A percentile compares a stretch with the other conserved stretches of the same genome.
These are phyloP conservation scores for Pseudorasbora parva DNA, from an alignment of 2,113 vertebrate genomes.

Conservation along the genomic window DNA sequence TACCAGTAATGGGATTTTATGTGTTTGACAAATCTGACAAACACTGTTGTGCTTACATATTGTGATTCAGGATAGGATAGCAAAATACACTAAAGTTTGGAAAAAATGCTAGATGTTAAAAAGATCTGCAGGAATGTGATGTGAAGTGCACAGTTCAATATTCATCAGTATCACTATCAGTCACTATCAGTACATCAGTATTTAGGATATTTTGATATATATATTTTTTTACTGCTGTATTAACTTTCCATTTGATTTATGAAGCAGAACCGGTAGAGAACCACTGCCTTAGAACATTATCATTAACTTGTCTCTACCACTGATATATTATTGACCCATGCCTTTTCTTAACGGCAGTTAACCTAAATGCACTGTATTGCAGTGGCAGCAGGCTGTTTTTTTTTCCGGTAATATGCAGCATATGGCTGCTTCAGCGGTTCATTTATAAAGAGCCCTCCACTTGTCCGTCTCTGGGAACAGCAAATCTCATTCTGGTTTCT, in stretches of 20 bases:
- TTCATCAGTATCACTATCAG: no score
- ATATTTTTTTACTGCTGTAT: background rate
- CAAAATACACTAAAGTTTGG: no score
- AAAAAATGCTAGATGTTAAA: background rate
- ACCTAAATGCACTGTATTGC: background rate
- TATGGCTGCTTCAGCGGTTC: background rate
- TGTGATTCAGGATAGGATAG: no score
- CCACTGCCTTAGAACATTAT: no score
- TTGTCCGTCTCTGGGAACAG: background rate
- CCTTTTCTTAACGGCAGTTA: background rate
- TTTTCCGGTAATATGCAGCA: background rate
- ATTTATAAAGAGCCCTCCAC: background rate
- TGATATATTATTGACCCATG: slow-evolving; percentile 7
- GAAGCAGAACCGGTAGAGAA: background rate
- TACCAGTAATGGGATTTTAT: background rate
- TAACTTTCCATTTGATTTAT: background rate
- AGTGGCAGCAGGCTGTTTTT: background rate
- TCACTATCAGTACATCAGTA: no score
- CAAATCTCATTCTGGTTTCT: background rate
- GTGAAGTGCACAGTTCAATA: background rate
- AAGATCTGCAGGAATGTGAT: background rate
- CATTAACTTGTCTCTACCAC: background rate
- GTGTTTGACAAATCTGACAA: background rate
- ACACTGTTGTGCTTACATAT: no score
- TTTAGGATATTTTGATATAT: background rate